A percentile compares a stretch with the other conserved stretches of the same genome.
phyloP scores from a whole-genome alignment of 2,113 vertebrate genomes.

The Lethenteron camtschaticum region DNA sequence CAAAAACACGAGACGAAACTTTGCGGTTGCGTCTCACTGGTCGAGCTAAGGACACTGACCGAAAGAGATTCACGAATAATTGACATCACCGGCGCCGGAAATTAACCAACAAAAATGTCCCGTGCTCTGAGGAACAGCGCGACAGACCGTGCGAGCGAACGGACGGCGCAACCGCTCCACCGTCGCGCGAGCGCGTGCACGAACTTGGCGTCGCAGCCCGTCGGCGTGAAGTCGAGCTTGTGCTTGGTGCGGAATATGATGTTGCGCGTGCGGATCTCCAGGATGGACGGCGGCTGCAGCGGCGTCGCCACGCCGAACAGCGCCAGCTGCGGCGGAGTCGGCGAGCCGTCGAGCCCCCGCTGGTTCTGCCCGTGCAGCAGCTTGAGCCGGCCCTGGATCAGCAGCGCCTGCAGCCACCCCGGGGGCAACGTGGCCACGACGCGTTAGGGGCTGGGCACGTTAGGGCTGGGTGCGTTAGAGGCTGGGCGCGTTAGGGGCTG shows the following conservation, averaged over 20 bases:
- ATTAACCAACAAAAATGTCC: too few species aligned
- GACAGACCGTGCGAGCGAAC: too few species aligned
- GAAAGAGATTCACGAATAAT: too few species aligned
- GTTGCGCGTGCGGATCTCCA: constrained; percentile 30
- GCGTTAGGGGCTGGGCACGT: constrained; percentile 31
- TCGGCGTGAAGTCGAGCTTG: constrained; percentile 36
- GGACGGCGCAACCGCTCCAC: too few species aligned
- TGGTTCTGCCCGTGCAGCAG: constrained; percentile 24
- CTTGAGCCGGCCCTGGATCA: constrained; percentile 33
- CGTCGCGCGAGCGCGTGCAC: background rate
- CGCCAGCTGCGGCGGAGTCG: constrained; percentile 18
- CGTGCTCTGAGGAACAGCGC: too few species aligned
- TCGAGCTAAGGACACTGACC: too few species aligned
- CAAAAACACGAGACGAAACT: too few species aligned
- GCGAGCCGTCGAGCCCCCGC: constrained; percentile 14
- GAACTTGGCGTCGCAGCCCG: constrained; percentile 26
- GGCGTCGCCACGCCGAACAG: constrained; percentile 28
- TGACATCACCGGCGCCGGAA: too few species aligned
- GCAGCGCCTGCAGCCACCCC: constrained; percentile 45
- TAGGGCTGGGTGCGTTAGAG: constrained; percentile 44
- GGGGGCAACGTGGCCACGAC: constrained; percentile 79
- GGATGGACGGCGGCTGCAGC: constrained; percentile 23
- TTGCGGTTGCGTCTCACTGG: too few species aligned
- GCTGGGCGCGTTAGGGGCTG: too few species aligned
- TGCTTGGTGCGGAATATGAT: constrained; percentile 35